phyloP scores from a whole-genome alignment of 2,888 invertebrate genomes.

The Digitonthophagus gazella region DNA sequence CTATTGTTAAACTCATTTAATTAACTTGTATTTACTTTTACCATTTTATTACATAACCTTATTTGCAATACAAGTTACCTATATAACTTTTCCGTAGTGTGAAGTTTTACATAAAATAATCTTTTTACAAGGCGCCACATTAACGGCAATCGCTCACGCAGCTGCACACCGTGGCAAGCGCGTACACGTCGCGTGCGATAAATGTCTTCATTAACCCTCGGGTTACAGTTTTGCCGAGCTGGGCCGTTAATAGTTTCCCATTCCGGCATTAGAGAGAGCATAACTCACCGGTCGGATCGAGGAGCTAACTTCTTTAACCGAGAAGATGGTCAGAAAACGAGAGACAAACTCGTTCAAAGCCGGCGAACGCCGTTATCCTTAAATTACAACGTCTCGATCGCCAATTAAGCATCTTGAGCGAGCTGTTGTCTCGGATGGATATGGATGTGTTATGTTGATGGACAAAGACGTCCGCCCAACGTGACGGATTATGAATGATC shows the following conservation, averaged over 20 bases:
- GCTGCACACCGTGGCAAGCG: not conserved
- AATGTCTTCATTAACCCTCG: conserved; percentile 14
- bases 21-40: no score
- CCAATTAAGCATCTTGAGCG: not conserved
- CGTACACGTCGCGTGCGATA: conserved; percentile 12
- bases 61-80: no score
- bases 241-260: conserved; percentile 14
- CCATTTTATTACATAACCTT: no score
- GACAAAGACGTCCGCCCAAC: not conserved
- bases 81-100: no score
- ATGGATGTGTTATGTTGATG: not conserved
- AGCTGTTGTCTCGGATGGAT: not conserved
- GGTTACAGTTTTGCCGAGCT: conserved; percentile 14
- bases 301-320: not conserved
- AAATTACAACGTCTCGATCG: not conserved
- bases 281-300: conserved; percentile 10
- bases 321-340: not conserved
- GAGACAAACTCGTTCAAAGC: not conserved
- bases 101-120: not conserved
- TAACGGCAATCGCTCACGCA: not conserved
- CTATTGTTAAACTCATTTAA: not conserved
- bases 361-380: not conserved
- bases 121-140: not conserved
- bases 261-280: conserved; percentile 8
- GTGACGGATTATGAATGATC: not conserved